Base-by-base conservation (phyloP, 2,113 vertebrate genomes). In the Amphilophus citrinellus region DNA sequence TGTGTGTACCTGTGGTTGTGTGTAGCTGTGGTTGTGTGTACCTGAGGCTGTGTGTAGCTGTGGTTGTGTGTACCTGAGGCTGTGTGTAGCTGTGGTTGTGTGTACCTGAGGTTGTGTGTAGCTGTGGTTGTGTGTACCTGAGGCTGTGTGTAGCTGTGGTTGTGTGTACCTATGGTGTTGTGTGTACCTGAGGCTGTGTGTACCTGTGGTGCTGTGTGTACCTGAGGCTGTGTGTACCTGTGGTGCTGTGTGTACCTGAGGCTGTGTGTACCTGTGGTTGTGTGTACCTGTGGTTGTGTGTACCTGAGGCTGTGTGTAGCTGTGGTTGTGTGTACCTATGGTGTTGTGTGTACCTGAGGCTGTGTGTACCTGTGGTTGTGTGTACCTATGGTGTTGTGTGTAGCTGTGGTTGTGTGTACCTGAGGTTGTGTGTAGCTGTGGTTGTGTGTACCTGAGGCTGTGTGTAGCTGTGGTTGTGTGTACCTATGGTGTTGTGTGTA, bases 171-270 rank as follows among this genome's bases (percentile, higher is more conserved):
- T 17, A 14, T 32, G 59, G 59, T 15, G 10, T 4, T 53, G 39
- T 68, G 59, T 39, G 22, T 50, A 30, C 96, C 96, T 96, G 81
- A 97, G 96, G 76, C 97, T 97, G 88, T 98, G 97, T 68, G 62
- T 71, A 42, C 59, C 59, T 17, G 27, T 32, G 59, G 59, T 15
- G 10, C 9, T 53, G 39, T 68, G 59, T 39, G 22, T 50, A 30
- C 96, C 96, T 96, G 81, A 97, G 96, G 76, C 97, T 97, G 88
- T 98, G 97, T 68, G 22, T 22, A 22, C 59, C 59, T 17, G 27
- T 32, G 59, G 59, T 15, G 22, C 22, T 22, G 22, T 22, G 22
- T 22, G 22, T 22, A 22, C 22, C 22, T 22, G 22, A 22, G 22
- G 22, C 22, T 22, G 22, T 22, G 22, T 22, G 22, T 22, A 22